Evolutionary conservation across 64 coral and sea anemone species (phyloP), one percentile per base, ranked within the genome.

Genomic region (Catalaphyllia jardinei): DNA sequence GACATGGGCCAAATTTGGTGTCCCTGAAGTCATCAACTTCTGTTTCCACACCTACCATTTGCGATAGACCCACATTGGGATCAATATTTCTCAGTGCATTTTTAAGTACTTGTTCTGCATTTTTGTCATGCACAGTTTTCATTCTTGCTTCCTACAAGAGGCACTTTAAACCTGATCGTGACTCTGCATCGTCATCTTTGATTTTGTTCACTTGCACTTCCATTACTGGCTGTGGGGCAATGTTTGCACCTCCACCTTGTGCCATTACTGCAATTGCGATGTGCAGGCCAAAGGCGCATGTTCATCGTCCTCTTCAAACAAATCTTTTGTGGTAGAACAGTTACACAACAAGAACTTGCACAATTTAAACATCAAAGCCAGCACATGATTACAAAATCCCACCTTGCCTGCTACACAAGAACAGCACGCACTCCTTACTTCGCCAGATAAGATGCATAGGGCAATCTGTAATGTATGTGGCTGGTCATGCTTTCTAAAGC

Each of bases 111-210:
- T 51, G 22, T 67, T 86, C 79, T 69, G 29, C 60, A 52, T 62
- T 75, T 50, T 52, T 62, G 4, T 76, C 72, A 65, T 86, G 71
- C 0, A 30, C 14, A 29, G 79, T 83, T 16, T 82, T 83, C 67
- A 79, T 71, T 54, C 90, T 92, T 54, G 90, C 90, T 60, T 92
- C 90, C 79, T 92, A 87, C 16, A 92, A n/a, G 51, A 92, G 83
- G 59, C 57, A 59, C 75, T 80, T 92, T 24, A 87, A 2, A 46
- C 84, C 29, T 20, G 91, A 86, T 25, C 57, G 17, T 77, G 76
- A 55, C 42, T 18, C 87, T 25, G 69, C 73, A 50, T 73, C 13
- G 14, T 52, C 67, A 51, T 67, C 33, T 67, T 92, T 92, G 10
- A 74, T 73, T 87, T 92, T 92, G 4, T 55, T 87, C 4, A 92